Evolutionary conservation across 1,140 invertebrate species (phyloP).

Genomic region (Pissodes strobi): DNA sequence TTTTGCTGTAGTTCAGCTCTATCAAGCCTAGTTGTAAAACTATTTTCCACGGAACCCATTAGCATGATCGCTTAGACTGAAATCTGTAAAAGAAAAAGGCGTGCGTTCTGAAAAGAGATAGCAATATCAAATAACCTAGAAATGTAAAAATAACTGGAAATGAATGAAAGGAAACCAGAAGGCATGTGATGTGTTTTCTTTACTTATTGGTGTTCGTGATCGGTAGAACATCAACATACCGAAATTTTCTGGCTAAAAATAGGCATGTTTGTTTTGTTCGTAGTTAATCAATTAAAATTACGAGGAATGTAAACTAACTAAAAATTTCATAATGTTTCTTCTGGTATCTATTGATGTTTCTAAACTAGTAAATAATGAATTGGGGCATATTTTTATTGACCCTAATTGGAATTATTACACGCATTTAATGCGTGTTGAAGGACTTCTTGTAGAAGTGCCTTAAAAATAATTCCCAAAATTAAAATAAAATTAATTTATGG

Average conservation of each 20-base stretch:
- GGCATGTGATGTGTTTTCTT: constrained; percentile 9
- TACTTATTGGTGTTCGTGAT: not conserved
- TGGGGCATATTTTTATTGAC: too few species aligned
- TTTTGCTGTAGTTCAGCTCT: not conserved
- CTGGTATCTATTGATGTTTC: too few species aligned
- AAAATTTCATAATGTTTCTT: too few species aligned
- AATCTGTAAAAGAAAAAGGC: constrained; percentile 11
- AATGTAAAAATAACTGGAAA: constrained; percentile 22
- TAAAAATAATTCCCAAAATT: too few species aligned
- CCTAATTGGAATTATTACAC: too few species aligned
- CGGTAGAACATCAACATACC: not conserved
- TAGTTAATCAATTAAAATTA: too few species aligned
- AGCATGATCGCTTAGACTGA: constrained; percentile 13
- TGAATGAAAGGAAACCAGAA: constrained; percentile 19
- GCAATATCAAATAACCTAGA: constrained; percentile 4
- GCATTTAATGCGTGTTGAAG: too few species aligned
- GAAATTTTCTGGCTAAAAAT: not conserved
- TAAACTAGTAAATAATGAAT: too few species aligned
- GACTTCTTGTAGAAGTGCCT: too few species aligned
- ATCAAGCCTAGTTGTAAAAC: constrained; percentile 2
- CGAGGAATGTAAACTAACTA: too few species aligned
- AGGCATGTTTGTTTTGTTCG: too few species aligned
- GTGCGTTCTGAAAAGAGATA: constrained; percentile 7
- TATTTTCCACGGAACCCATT: constrained; percentile 19
- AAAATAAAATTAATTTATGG: too few species aligned